Evolutionary conservation across 2,797 vertebrate species (phyloP).

Genomic region (Rhodeus uyekii): DNA sequence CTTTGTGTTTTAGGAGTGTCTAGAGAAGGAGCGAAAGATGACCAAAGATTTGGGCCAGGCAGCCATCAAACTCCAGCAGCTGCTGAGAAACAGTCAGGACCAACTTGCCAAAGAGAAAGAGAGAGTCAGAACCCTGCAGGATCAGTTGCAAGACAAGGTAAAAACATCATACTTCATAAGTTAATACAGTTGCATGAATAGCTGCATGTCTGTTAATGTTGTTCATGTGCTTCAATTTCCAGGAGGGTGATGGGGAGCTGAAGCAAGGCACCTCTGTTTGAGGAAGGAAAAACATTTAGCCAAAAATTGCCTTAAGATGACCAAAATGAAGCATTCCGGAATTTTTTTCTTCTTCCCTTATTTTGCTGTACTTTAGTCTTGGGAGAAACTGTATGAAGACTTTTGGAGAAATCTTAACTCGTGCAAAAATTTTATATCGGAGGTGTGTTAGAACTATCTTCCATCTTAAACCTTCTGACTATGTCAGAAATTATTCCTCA

Average conservation of each 20-base stretch:
- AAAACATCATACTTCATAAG: neutral
- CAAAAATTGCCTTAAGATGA: slow-evolving; percentile 93
- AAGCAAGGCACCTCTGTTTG: slow-evolving; percentile 95
- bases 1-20: slow-evolving; percentile 78
- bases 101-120: slow-evolving; percentile 89
- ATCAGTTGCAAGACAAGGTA: slow-evolving; percentile 80
- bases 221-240: slow-evolving; percentile 49
- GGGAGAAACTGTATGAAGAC: slow-evolving; percentile 65
- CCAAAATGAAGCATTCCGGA: slow-evolving; percentile 86
- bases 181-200: neutral
- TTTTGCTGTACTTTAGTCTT: slow-evolving; percentile 78
- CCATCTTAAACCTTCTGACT: slow-evolving; percentile 70
- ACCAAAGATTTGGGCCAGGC: slow-evolving; percentile 89
- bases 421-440: slow-evolving; percentile 73
- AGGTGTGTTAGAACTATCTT: slow-evolving; percentile 74
- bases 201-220: neutral
- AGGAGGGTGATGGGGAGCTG: slow-evolving; percentile 81
- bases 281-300: slow-evolving; percentile 78
- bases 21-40: slow-evolving; percentile 93
- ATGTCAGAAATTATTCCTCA: slow-evolving; percentile 61
- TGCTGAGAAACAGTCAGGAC: slow-evolving; percentile 87
- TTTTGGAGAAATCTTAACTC: slow-evolving; percentile 75
- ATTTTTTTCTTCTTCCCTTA: slow-evolving; percentile 58
- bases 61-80: slow-evolving; percentile 89
- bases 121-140: slow-evolving; percentile 82